Evolutionary conservation across 2,888 invertebrate genomes (phyloP), one percentile per base, ranked within the genome.

Genomic region (Thelaira solivaga): DNA sequence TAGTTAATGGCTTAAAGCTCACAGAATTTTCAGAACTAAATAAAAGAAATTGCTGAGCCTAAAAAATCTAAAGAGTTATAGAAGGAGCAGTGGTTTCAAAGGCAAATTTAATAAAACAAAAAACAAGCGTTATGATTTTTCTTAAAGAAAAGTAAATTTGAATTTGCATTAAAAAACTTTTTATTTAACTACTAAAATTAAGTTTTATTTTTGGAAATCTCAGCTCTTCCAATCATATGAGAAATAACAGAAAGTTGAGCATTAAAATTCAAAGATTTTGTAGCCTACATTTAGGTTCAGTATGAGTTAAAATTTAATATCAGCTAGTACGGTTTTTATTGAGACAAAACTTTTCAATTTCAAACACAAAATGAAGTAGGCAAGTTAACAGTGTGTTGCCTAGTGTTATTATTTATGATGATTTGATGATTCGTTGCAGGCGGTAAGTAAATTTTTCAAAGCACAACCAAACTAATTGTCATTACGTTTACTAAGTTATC

Each of bases 241-340:
- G n/a, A n/a, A n/a, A n/a, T n/a, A n/a, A n/a, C n/a, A n/a, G n/a
- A n/a, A n/a, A n/a, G n/a, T n/a, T n/a, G n/a, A n/a, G n/a, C 36
- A 39, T 39, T 6, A 13, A 2, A 39, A 13, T 67, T 61, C 45
- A 51, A 59, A 71, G 69, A 64, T 71, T 61, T 18, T 61, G 55
- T 72, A 76, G 76, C 71, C 76, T 76, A 76, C 41, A 76, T 71
- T 76, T 71, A 53, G 69, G 65, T 43, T 18, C 29, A 59, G 69
- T 64, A 49, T 69, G 45, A 76, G 64, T 20, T 34, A 22, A 39
- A n/a, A 4, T 67, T 61, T 68, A 67, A 36, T 36, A 18, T 13
- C 18, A 57, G 26, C 24, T 20, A 47, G 7, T 36, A 13, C 13
- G 34, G 18, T 45, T 10, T 45, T 51, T 34, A 34, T 31, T 24